Conservation (phyloP, 2,113 vertebrate species). For the Erinaceus europaeus region DNA sequence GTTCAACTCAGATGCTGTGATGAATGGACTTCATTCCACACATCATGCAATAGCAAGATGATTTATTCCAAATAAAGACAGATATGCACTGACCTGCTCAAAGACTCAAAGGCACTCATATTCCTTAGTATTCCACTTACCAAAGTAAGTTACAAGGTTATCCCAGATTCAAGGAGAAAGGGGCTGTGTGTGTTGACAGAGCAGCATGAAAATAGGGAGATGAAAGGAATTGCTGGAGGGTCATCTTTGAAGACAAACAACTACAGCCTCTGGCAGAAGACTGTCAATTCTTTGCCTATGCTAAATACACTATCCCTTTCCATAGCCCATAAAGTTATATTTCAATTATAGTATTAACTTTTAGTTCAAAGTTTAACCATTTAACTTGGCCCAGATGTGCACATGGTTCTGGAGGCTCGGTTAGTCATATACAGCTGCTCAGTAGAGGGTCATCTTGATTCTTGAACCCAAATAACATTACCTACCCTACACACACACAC, state of each 20-base stretch:
- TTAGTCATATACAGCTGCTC: not conserved
- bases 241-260: not conserved
- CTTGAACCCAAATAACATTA: not conserved
- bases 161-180: not conserved
- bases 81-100: not conserved
- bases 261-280: not conserved
- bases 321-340: not conserved
- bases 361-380: not conserved
- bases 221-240: not conserved
- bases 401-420: not conserved
- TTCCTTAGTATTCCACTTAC: not conserved
- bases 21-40: fast-evolving
- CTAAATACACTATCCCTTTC: not conserved
- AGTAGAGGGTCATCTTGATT: not conserved
- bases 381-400: not conserved
- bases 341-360: not conserved
- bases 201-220: not conserved
- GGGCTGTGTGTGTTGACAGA: not conserved
- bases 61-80: not conserved
- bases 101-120: not conserved
- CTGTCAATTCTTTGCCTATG: not conserved
- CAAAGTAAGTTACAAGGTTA: not conserved
- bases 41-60: not conserved
- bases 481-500: not conserved
- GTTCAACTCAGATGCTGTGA: not conserved